Conservation (phyloP, 2,797 vertebrate genomes). For the Echeneis naucrates region DNA sequence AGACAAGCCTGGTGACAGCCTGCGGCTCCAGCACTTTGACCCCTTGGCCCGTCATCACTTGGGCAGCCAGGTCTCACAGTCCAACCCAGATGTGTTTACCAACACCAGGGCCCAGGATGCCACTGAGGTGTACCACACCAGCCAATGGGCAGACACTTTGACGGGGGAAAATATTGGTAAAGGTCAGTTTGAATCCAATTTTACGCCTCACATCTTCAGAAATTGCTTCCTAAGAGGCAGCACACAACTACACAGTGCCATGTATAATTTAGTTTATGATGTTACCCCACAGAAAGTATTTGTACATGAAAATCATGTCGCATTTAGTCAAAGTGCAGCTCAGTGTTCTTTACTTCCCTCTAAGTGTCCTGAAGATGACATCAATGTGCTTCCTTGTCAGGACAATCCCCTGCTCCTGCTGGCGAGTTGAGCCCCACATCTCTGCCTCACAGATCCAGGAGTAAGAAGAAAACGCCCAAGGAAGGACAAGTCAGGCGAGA, state of each 20-base stretch:
- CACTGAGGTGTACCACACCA: conserved; percentile 59
- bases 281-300: conserved; percentile 53
- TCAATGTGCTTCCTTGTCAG: conserved; percentile 74
- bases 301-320: conserved; percentile 53
- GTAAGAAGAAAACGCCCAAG: conserved; percentile 88
- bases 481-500: conserved; percentile 86
- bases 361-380: conserved; percentile 63
- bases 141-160: conserved; percentile 82
- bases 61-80: conserved; percentile 82
- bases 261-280: conserved; percentile 52
- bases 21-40: conserved; percentile 85
- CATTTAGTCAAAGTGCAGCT: conserved; percentile 53
- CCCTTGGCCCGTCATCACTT: conserved; percentile 85
- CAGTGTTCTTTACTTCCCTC: conserved; percentile 35
- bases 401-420: conserved; percentile 73
- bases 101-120: conserved; percentile 68
- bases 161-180: conserved; percentile 76
- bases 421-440: conserved; percentile 73
- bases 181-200: conserved; percentile 62
- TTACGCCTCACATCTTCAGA: conserved; percentile 22
- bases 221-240: conserved; percentile 28
- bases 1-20: conserved; percentile 72
- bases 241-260: conserved; percentile 40
- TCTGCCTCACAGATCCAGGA: conserved; percentile 82
- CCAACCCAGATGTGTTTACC: conserved; percentile 84